phyloP scores from a whole-genome alignment of 1,140 invertebrate genomes.

The Lepidostoma basale region DNA sequence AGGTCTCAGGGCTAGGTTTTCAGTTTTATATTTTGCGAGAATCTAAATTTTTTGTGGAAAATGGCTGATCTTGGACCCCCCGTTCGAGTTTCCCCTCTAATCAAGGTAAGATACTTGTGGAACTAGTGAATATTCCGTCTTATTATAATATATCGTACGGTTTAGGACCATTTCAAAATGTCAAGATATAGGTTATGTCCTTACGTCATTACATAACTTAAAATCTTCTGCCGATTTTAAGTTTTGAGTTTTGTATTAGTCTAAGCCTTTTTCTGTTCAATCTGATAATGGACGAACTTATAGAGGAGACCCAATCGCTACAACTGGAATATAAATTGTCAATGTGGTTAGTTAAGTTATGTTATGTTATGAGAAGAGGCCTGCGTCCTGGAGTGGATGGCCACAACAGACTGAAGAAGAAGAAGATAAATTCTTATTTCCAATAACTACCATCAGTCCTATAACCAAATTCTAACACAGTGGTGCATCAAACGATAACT shows the following conservation, averaged over 20 bases:
- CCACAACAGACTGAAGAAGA: not conserved
- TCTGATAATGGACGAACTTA: no score
- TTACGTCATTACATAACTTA: slow-evolving; percentile 53
- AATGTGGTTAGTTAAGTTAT: not conserved
- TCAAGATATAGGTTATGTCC: slow-evolving; percentile 39
- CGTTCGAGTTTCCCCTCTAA: slow-evolving; percentile 73
- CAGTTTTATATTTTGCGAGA: not conserved
- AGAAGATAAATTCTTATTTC: not conserved
- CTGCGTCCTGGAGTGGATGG: not conserved
- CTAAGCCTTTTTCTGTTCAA: not conserved
- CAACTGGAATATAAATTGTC: not conserved
- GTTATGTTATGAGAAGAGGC: not conserved
- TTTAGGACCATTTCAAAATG: not conserved
- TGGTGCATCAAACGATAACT: not conserved
- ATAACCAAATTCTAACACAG: not conserved
- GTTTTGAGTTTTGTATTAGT: not conserved
- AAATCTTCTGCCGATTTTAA: slow-evolving; percentile 37
- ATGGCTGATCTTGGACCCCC: slow-evolving; percentile 65
- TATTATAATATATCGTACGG: not conserved
- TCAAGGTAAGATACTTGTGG: slow-evolving; percentile 63
- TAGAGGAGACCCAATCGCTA: no score
- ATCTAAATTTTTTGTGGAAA: slow-evolving; percentile 42
- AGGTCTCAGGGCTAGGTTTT: not conserved
- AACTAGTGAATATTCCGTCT: slow-evolving; percentile 15
- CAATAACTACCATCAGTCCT: not conserved